These are phyloP conservation scores for Lonchura striata DNA, from an alignment of 2,113 vertebrate species.

Conservation along the genomic window DNA sequence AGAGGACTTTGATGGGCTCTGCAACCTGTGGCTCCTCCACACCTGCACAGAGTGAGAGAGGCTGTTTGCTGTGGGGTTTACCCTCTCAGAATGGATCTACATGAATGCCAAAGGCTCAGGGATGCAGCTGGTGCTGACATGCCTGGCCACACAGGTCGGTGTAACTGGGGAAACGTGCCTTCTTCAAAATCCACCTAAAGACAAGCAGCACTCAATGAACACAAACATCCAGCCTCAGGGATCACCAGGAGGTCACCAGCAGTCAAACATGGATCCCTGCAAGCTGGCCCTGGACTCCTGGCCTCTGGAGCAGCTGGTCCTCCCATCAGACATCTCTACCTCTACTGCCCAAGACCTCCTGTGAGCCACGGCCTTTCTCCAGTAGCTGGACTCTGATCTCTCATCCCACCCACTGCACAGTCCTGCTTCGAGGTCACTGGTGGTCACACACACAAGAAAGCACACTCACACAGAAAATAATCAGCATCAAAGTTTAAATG, in stretches of 20 bases:
- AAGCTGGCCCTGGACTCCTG: background rate
- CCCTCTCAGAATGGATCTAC: background rate
- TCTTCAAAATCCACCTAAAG: background rate
- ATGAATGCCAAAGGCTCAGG: accelerated
- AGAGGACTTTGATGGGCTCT: background rate
- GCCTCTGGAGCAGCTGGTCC: background rate
- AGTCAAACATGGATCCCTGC: background rate
- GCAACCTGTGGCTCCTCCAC: background rate
- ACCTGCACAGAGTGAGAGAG: background rate
- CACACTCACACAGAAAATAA: background rate
- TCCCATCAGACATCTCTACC: no score
- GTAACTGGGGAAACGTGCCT: accelerated
- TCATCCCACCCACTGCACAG: background rate
- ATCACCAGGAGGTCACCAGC: background rate
- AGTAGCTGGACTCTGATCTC: accelerated
- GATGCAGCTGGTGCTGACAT: background rate
- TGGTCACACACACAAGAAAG: accelerated
- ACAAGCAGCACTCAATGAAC: background rate
- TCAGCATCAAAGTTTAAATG: background rate
- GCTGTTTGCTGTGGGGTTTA: background rate
- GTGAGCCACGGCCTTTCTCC: background rate
- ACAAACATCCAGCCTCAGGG: background rate
- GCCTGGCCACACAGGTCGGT: background rate
- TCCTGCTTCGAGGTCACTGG: background rate
- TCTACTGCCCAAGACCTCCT: background rate